phyloP scores from a whole-genome alignment of 2,888 invertebrate genomes.

The Phalangium opilio region DNA sequence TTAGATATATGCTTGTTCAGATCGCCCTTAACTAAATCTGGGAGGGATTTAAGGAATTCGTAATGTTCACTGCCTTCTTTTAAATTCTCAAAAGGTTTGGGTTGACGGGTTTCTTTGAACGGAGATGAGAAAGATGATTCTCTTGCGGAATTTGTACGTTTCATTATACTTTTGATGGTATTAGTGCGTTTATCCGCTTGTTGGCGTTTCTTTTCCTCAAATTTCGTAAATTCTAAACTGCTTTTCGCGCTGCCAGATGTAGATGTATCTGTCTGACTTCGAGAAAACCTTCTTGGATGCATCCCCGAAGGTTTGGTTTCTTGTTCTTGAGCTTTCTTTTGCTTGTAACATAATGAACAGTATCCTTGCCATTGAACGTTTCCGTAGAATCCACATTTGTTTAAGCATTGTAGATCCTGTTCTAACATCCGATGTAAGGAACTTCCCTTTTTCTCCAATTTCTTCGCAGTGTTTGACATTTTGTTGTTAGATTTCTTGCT shows the following conservation, averaged over 20 bases:
- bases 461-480: too few relatives aligned
- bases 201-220: constrained; percentile 69
- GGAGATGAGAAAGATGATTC: constrained; percentile 7
- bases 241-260: too few relatives aligned
- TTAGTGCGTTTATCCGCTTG: constrained; percentile 63
- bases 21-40: constrained; percentile 30
- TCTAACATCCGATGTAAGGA: neutral
- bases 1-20: constrained; percentile 47
- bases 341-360: neutral
- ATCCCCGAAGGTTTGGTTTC: neutral
- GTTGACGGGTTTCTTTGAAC: neutral
- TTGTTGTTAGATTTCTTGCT: too few relatives aligned
- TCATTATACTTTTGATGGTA: constrained; percentile 57
- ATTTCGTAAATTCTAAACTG: constrained; percentile 46
- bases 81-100: neutral
- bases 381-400: neutral
- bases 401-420: neutral
- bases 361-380: neutral
- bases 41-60: constrained; percentile 5
- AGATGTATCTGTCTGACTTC: too few relatives aligned
- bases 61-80: constrained; percentile 2
- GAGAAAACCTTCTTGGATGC: neutral
- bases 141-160: constrained; percentile 38
- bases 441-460: too few relatives aligned
- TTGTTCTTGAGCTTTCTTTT: neutral